Evolutionary conservation across 2,113 vertebrate species (phyloP), one percentile per base, ranked within the genome.

Genomic region (Psephotus haematonotus): DNA sequence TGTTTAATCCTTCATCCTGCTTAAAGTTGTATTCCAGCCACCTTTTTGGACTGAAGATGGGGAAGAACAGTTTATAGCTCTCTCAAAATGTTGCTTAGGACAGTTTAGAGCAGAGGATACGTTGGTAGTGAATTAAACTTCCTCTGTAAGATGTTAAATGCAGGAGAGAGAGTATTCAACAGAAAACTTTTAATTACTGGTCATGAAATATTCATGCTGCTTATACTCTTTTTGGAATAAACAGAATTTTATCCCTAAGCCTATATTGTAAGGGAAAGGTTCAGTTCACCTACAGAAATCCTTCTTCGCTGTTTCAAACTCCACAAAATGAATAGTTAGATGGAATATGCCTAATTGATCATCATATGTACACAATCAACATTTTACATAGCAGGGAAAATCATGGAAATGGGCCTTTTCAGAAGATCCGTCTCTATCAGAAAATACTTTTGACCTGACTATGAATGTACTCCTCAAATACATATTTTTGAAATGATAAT

Each of bases 1-100:
- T 96, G 82, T 94, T 97, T 97, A 97, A 97, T 98, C 84, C 87
- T 95, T 97, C 82, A 83, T 95, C 93, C 83, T 90, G 82, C 82
- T 97, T 94, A 96, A 96, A 98, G 97, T 80, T 88, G 49, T 95
- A 95, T 95, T 96, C 60, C 43, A 93, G 91, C n/a, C 80, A 85
- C 37, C 93, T 96, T 93, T 94, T 52, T 57, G 94, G 81, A 63
- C 81, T 90, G 87, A 96, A 85, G 33, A 76, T 92, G 23, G 11
- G n/a, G 62, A 92, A 84, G 52, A 96, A 91, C 63, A 49, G 16
- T 72, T 97, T 92, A 83, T n/a, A 96, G 81, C 39, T 83, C 24
- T 80, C 53, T 87, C 50, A 75, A 59, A 82, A 67, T 71, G 9
- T 87, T 96, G 17, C 37, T 92, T 88, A 90, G 69, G 39, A 60